Percentiles rank a stretch among this genome's conserved stretches.
Conservation (phyloP, 2,888 invertebrate genomes). For the Netelia melanura region DNA sequence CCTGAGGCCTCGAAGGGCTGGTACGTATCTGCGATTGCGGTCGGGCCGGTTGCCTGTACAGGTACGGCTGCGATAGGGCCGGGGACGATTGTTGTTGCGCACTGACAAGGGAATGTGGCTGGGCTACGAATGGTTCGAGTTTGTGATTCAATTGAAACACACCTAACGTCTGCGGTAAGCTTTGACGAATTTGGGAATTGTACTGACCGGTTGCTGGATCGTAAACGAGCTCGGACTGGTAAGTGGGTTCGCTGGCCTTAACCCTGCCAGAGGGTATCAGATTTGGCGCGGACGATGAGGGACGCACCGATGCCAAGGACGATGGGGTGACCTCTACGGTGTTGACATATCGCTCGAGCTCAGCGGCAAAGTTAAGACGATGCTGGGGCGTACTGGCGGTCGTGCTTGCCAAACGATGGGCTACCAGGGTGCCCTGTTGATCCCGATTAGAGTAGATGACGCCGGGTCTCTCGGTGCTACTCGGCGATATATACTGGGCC, state of each 20-base stretch:
- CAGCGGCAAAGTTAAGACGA: constrained; percentile 90
- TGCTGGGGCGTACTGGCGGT: constrained; percentile 75
- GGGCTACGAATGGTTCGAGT: constrained; percentile 91
- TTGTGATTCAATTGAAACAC: constrained; percentile 91
- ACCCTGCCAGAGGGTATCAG: constrained; percentile 68
- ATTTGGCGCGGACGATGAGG: constrained; percentile 63
- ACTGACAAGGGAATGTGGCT: constrained; percentile 86
- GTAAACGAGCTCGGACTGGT: constrained; percentile 91
- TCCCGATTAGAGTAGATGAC: constrained; percentile 82
- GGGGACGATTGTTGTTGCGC: constrained; percentile 87
- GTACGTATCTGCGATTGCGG: constrained; percentile 65
- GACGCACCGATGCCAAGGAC: constrained; percentile 80
- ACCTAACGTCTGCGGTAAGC: constrained; percentile 90
- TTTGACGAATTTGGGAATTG: constrained; percentile 92
- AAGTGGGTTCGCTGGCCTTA: constrained; percentile 87
- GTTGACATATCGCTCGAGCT: constrained; percentile 89
- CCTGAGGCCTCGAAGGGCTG: constrained; percentile 78
- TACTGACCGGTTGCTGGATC: constrained; percentile 92
- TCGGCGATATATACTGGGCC: constrained; percentile 82
- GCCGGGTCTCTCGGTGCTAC: constrained; percentile 84
- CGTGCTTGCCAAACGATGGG: constrained; percentile 73
- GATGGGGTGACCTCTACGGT: constrained; percentile 82
- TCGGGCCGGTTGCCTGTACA: constrained; percentile 76
- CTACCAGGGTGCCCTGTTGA: constrained; percentile 34
- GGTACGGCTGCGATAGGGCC: constrained; percentile 75